Evolutionary conservation across 1,140 invertebrate genomes (phyloP), one percentile per base, ranked within the genome.

Genomic region (Zaprionus gabonicus): DNA sequence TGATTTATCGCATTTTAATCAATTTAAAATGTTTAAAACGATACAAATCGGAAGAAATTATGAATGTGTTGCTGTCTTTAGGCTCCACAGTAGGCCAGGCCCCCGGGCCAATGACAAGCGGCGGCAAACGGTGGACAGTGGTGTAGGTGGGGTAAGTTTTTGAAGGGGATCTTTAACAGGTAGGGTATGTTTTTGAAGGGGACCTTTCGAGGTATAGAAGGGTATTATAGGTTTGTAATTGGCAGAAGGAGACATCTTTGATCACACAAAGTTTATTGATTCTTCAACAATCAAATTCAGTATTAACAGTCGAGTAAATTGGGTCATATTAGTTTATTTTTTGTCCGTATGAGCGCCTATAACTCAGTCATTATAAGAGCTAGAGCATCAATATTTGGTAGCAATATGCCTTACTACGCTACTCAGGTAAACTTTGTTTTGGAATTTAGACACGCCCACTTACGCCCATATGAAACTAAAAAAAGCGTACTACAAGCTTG

Each of bases 1-100:
- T 91, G 90, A 91, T 91, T 91, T 91, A 91, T 91, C 90, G 90
- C 80, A 80, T 91, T 91, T 91, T 91, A 91, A 91, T 91, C 90
- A 91, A 91, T 91, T 91, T 88, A 90, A 91, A 90, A 91, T 86
- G 90, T 91, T 90, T 83, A 85, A 79, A 91, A 84, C 82, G 90
- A 91, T 91, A 91, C 85, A 78, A 80, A 91, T 91, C 90, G 82
- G 76, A 84, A 86, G 76, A 91, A 91, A 91, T 91, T 91, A 91
- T 91, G 85, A 90, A 86, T 91, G 86, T 91, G 82, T 86, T 82
- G 86, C 80, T 87, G 86, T 91, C 86, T 90, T 86, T 72, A 81
- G 78, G 78, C 86, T 82, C 87, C 87, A 91, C 86, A 91, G 86
- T 91, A 91, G 86, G 86, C 84, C 67, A 74, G 53, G 46, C 53